phyloP scores from a whole-genome alignment of 1,140 invertebrate species.

The Hypothenemus hampei region DNA sequence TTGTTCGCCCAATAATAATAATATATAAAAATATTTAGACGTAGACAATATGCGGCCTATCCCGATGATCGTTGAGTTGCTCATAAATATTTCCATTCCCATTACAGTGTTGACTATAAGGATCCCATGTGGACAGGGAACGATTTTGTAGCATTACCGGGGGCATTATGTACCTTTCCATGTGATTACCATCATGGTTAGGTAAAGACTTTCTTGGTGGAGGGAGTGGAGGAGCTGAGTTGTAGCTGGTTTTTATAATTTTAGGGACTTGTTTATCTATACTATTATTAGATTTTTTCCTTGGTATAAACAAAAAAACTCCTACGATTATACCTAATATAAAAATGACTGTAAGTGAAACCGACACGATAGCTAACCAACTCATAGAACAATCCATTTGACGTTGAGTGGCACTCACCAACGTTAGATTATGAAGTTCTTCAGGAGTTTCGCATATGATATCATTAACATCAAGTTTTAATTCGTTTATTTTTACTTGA shows the following conservation, averaged over 20 bases:
- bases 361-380: constrained; percentile 54
- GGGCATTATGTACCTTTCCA: constrained; percentile 54
- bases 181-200: constrained; percentile 40
- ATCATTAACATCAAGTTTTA: constrained; percentile 46
- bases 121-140: constrained; percentile 55
- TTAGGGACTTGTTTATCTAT: constrained; percentile 11
- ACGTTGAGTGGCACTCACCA: constrained; percentile 54
- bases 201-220: constrained; percentile 23
- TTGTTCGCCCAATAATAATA: no score
- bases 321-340: constrained; percentile 52
- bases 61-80: constrained; percentile 54
- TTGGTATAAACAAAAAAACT: constrained; percentile 54
- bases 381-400: constrained; percentile 57
- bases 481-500: constrained; percentile 23
- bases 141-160: constrained; percentile 51
- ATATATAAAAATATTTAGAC: constrained; percentile 45
- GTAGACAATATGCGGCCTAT: constrained; percentile 60
- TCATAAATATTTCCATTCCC: constrained; percentile 54
- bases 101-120: constrained; percentile 49
- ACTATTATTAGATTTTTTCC: constrained; percentile 45
- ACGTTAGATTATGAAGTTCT: constrained; percentile 47
- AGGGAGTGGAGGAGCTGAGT: constrained; percentile 24
- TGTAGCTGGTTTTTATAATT: constrained; percentile 23
- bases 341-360: constrained; percentile 52
- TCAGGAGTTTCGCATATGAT: constrained; percentile 54